Evolutionary conservation across 2,113 vertebrate genomes (phyloP), one percentile per base, ranked within the genome.

Genomic region (Grallaria varia): DNA sequence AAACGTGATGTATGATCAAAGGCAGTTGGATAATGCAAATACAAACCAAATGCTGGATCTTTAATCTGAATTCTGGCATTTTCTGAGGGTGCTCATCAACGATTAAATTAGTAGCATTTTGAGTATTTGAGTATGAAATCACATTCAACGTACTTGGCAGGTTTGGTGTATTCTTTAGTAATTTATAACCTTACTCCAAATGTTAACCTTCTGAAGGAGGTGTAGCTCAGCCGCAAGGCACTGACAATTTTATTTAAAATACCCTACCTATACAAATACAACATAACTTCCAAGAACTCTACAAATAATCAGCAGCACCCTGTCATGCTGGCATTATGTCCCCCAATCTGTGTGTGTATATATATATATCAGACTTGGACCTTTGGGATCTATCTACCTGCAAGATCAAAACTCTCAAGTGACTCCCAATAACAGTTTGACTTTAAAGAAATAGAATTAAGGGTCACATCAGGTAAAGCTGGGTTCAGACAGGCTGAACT

Each of bases 171-270:
- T 50, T 68, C 44, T 59, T 89, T 39, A 45, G 19, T 10, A 79
- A 62, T 39, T 73, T 52, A 45, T 42, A 58, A 68, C 60, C 80
- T 56, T 74, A 80, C 15, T 79, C 25, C 25, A 73, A 62, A 73
- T 47, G 15, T 19, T 50, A 69, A n/a, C 33, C 27, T 93, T 91
- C 55, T 72, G 73, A 69, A 93, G 50, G 3, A 80, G 22, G 33
- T 77, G 27, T 23, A 87, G 72, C 44, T 89, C 69, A 93, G 45
- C 40, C 82, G 33, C 49, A 83, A 82, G 63, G 40, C 71, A 93
- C 18, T 60, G 55, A 39, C 18, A 66, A 66, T 75, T 89, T 81
- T 45, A 58, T 87, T 66, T 69, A 15, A 91, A 91, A 69, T 87
- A 52, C 47, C 67, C 40, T 31, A 66, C 66, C 58, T 93, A 4